These are phyloP conservation scores for Oppia nitens DNA, from an alignment of 1,140 invertebrate species.

Conservation along the genomic window DNA sequence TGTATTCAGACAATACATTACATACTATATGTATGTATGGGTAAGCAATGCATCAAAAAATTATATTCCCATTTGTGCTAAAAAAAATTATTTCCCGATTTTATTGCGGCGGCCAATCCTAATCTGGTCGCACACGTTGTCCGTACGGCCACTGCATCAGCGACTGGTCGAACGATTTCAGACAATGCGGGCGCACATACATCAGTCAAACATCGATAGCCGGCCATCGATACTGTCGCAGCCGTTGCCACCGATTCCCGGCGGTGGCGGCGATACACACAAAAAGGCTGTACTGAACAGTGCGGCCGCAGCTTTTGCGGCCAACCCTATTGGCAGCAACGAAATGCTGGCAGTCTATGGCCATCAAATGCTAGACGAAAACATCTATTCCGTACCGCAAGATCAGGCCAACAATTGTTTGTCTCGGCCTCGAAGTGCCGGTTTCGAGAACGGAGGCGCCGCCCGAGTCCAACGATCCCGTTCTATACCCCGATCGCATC, in stretches of 20 bases:
- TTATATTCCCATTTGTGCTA: too few species aligned
- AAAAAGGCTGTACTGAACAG: not conserved
- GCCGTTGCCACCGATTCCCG: constrained; percentile 10
- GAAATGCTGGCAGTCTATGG: not conserved
- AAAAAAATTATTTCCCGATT: too few species aligned
- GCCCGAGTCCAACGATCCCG: constrained; percentile 1
- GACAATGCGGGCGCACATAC: constrained; percentile 35
- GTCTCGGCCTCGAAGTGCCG: not conserved
- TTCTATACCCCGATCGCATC: constrained; percentile 7
- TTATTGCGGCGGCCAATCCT: too few species aligned
- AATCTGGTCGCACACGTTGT: too few species aligned
- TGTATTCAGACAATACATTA: too few species aligned
- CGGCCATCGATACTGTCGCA: constrained; percentile 11
- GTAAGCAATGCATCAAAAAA: too few species aligned
- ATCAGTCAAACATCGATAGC: constrained; percentile 7
- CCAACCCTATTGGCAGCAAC: not conserved
- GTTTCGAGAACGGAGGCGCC: not conserved
- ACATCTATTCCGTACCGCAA: constrained; percentile 11
- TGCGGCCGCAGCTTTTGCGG: not conserved
- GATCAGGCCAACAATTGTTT: not conserved
- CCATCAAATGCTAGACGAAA: not conserved
- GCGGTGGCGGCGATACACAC: not conserved
- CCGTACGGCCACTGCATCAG: constrained; percentile 67
- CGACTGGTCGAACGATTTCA: constrained; percentile 65
- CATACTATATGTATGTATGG: too few species aligned